A percentile compares a stretch with the other conserved stretches of the same genome.
Conservation (phyloP, 2,113 vertebrate genomes). For the Chlorodrepanis virens region DNA sequence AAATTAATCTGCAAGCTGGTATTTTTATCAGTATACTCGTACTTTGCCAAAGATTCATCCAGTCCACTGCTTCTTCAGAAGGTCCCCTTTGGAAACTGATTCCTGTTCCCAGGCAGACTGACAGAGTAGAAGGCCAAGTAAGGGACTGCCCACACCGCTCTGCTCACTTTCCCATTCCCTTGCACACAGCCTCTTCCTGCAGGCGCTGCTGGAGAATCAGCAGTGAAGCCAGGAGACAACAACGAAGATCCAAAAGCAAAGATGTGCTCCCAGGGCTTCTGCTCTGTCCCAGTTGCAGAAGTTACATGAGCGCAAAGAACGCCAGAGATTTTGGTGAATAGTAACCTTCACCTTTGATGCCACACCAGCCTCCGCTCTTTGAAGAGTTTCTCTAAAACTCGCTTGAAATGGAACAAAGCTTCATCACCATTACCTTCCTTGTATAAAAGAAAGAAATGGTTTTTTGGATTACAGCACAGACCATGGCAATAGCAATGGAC, state of each 20-base stretch:
- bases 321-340: background rate
- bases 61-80: background rate
- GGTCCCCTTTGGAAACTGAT: background rate
- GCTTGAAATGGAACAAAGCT: background rate
- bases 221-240: background rate
- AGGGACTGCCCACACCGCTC: background rate
- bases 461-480: background rate
- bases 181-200: background rate
- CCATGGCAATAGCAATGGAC: background rate
- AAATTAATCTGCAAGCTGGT: background rate
- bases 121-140: background rate
- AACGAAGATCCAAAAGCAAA: background rate
- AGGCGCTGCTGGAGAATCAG: background rate
- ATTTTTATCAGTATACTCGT: background rate
- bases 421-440: background rate
- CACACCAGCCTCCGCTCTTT: background rate
- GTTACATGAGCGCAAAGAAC: fast-evolving
- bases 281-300: background rate
- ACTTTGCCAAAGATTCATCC: background rate
- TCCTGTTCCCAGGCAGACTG: background rate
- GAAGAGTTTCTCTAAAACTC: background rate
- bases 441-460: background rate
- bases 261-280: background rate
- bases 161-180: background rate
- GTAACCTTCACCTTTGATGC: background rate